Base-by-base conservation (phyloP, 2,888 invertebrate species). In the Adelphocoris suturalis region DNA sequence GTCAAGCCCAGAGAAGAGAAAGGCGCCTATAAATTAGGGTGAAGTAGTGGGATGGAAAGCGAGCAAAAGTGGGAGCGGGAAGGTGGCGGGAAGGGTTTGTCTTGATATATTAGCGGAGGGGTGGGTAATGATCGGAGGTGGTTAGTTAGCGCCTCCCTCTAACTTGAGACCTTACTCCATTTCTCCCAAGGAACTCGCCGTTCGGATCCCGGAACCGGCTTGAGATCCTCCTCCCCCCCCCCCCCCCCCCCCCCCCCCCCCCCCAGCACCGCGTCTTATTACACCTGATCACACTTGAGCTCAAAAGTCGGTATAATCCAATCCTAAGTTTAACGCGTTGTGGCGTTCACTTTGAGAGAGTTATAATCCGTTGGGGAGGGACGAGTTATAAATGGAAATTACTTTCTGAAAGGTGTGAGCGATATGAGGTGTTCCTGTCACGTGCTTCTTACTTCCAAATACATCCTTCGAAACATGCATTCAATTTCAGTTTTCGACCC, bases 311-410 rank as follows among this genome's bases (percentile, higher is more conserved):
- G 85, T 37, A 85, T 85, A 85, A 85, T 85, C 85, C 85, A 85
- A 85, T 85, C 61, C 57, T 61, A 85, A 85, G 85, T 85, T 85
- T 23, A 57, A 85, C 55, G 28, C 52, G 61, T 78, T 46, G 85
- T 37, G 85, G 37, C 23, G 19, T 61, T 37, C 85, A 61, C 85
- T 85, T 61, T 28, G 61, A 55, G 85, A 85, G 85, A 85, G 85
- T 85, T 85, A 85, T 85, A 85, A 85, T 85, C 85, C 61, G 28
- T 55, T 48, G 82, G 48, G 68, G 81, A 68, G 75, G 37, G 52
- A 37, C 89, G 75, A 89, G 84, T 89, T 89, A 85, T 85, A 89
- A 82, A 89, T 89, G 89, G 85, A 85, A 89, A 89, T 89, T 89
- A 89, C 89, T 89, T 89, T 89, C 85, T 76, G 57, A 89, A 76